phyloP scores from a whole-genome alignment of 2,113 vertebrate genomes.

The Dicaeum eximium region DNA sequence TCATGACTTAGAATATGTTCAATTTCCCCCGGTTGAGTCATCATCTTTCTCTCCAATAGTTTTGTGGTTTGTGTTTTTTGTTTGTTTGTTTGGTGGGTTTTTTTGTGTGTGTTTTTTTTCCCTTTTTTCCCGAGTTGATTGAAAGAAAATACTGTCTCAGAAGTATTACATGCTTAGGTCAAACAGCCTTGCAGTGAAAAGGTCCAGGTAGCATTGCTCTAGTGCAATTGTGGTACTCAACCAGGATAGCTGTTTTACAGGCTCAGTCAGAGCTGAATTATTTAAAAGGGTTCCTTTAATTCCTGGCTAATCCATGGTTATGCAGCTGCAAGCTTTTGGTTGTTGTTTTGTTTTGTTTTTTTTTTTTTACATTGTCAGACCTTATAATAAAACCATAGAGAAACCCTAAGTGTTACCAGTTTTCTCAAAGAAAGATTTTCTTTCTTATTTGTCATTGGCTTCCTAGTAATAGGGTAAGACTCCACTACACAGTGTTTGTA shows the following conservation, averaged over 20 bases:
- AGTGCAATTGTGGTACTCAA: background rate
- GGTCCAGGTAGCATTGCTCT: background rate
- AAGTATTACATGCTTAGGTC: background rate
- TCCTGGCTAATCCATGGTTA: background rate
- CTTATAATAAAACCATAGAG: background rate
- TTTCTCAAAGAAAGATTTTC: background rate
- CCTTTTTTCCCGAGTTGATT: background rate
- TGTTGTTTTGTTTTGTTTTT: background rate
- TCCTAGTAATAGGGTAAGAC: background rate
- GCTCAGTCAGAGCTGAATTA: background rate
- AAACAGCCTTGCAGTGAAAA: background rate
- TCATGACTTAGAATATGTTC: background rate
- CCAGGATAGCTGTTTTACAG: background rate
- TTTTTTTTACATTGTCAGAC: background rate
- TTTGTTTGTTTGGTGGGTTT: too few relatives aligned
- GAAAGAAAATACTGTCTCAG: background rate
- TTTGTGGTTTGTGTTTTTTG: too few relatives aligned
- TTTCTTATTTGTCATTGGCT: background rate
- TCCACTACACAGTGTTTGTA: background rate
- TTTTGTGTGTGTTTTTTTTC: too few relatives aligned
- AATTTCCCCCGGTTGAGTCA: background rate
- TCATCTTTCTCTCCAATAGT: background rate
- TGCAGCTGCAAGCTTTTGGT: background rate
- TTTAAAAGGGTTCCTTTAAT: background rate
- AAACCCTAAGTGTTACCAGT: background rate